Base-by-base conservation (phyloP, 2,797 vertebrate species). In the Dromococcyx pavoninus region DNA sequence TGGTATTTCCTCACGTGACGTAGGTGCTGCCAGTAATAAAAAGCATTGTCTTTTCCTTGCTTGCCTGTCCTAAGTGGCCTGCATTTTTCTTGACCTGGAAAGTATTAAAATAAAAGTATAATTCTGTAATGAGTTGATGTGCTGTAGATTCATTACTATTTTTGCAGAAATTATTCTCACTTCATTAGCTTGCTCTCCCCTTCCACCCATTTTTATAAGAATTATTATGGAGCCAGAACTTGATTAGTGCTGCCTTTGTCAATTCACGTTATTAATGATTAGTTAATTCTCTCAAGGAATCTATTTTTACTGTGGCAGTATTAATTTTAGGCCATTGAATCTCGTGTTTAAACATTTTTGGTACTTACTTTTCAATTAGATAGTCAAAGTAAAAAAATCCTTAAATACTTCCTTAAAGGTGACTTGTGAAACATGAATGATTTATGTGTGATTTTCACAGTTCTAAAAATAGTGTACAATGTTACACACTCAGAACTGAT, bases 281-380 rank as follows among this genome's bases (percentile, higher is more conserved):
- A 94, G 91, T 96, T 97, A 97, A 93, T 97, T 96, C 91, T 93
- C 92, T 94, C 86, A 91, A 95, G 88, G 73, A 95, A 94, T 93
- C 94, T 97, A 97, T 96, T 96, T 97, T 97, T 95, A 97, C 91
- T 72, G 48, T 96, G 86, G 78, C 92, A 90, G 53, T 95, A 96
- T 95, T 97, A 88, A 91, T 89, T 97, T 96, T 94, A 93, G 95
- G 72, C 84, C 86, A 96, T 67, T 88, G 86, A 86, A 93, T 85
- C 88, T 97, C 91, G 95, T 97, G 91, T 97, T 97, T 94, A 97
- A 97, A 96, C 96, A 94, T 94, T 96, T 94, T 94, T 89, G 97
- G 82, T 88, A 95, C 93, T 96, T 93, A 83, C 87, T 97, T 97
- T 96, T 95, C 96, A 93, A 91, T 97, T 95, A 95, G 60, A 65